A percentile compares a stretch with the other conserved stretches of the same genome.
Conservation (phyloP, 2,888 invertebrate species). For the Meteorus cinctellus region DNA sequence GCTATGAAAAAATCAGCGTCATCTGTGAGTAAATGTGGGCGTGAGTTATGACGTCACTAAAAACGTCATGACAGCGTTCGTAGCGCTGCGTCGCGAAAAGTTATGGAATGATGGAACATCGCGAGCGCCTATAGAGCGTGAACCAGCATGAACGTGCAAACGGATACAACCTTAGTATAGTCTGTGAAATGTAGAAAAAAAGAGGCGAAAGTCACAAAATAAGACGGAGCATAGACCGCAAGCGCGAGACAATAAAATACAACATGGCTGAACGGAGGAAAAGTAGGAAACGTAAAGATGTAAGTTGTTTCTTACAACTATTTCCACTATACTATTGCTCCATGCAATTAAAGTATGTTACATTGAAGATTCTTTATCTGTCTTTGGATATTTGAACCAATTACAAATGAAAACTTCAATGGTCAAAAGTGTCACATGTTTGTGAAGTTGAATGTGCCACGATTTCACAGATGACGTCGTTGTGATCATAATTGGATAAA, state of each 20-base stretch:
- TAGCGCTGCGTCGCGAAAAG: too few species aligned
- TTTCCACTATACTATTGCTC: not conserved
- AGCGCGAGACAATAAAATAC: conserved; percentile 59
- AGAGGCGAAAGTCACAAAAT: too few species aligned
- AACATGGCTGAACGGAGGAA: conserved; percentile 80
- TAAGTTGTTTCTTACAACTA: conserved; percentile 68
- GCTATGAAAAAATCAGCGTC: too few species aligned
- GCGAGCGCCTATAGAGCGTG: too few species aligned
- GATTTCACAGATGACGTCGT: not conserved
- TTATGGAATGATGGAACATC: too few species aligned
- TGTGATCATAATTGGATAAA: not conserved
- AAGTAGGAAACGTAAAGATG: conserved; percentile 79
- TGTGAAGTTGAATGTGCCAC: not conserved
- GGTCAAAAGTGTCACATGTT: conserved; percentile 9
- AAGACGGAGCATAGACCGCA: conserved; percentile 44
- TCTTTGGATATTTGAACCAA: not conserved
- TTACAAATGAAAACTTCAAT: not conserved
- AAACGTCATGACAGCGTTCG: too few species aligned
- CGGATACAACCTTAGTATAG: too few species aligned
- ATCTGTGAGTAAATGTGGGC: too few species aligned
- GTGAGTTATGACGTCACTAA: too few species aligned
- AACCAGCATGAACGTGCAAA: too few species aligned
- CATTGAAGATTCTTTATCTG: not conserved
- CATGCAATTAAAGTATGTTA: not conserved
- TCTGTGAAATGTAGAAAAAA: too few species aligned